phyloP scores from a whole-genome alignment of 2,888 invertebrate species.

The Oegoconia quadripuncta region DNA sequence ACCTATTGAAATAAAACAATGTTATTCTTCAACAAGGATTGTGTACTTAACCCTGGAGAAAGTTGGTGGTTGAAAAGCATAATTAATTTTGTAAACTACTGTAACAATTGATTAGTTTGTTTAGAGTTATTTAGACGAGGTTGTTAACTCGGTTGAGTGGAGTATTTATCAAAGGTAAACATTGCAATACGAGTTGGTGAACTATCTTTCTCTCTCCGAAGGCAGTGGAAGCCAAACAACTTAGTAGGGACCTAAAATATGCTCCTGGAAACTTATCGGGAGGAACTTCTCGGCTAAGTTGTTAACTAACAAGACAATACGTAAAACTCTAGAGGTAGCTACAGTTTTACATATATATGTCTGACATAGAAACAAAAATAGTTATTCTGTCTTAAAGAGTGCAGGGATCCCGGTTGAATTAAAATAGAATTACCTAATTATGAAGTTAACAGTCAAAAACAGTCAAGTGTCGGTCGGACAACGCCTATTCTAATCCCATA shows the following conservation, averaged over 20 bases:
- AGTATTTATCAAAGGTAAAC: slow-evolving; percentile 3
- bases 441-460: too few relatives aligned
- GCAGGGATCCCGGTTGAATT: too few relatives aligned
- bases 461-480: too few relatives aligned
- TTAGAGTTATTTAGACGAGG: not conserved
- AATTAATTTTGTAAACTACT: not conserved
- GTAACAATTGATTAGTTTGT: not conserved
- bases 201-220: slow-evolving; percentile 16
- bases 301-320: slow-evolving; percentile 23
- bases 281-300: slow-evolving; percentile 24
- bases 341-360: not conserved
- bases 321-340: slow-evolving; percentile 2
- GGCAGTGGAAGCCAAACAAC: slow-evolving; percentile 24
- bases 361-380: not conserved
- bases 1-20: too few relatives aligned
- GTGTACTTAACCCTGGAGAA: too few relatives aligned
- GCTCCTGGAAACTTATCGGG: slow-evolving; percentile 24
- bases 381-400: too few relatives aligned
- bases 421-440: too few relatives aligned
- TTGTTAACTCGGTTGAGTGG: not conserved
- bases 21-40: too few relatives aligned
- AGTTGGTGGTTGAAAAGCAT: not conserved
- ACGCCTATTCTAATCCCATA: too few relatives aligned
- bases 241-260: slow-evolving; percentile 30
- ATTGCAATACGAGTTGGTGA: slow-evolving; percentile 15